Percentiles rank a stretch among this genome's conserved stretches.
Conservation (phyloP, 1,140 invertebrate genomes). For the Phocides pigmalion region DNA sequence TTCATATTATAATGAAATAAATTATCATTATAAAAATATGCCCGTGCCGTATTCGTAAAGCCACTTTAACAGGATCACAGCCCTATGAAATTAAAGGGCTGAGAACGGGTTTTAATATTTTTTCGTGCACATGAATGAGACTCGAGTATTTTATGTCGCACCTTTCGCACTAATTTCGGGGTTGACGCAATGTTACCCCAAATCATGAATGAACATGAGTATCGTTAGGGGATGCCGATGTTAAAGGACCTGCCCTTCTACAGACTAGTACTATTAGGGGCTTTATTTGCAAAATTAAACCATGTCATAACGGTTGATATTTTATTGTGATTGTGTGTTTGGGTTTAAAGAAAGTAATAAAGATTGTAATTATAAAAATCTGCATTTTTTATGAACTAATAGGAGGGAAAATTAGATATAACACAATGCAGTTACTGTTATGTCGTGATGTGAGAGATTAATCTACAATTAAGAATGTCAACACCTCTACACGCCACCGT, state of each 20-base stretch:
- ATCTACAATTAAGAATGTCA: too few species aligned
- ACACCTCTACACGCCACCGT: too few species aligned
- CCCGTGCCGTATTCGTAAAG: slow-evolving; percentile 31
- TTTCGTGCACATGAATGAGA: slow-evolving; percentile 34
- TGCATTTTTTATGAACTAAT: too few species aligned
- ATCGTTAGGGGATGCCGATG: slow-evolving; percentile 49
- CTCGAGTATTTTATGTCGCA: slow-evolving; percentile 43
- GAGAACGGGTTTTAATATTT: slow-evolving; percentile 39
- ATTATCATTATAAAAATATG: slow-evolving; percentile 11
- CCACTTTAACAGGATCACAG: slow-evolving; percentile 35
- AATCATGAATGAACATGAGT: slow-evolving; percentile 68
- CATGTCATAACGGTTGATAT: background rate
- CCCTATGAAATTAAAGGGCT: slow-evolving; percentile 31
- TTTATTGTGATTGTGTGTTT: background rate
- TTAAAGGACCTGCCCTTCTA: slow-evolving; percentile 40
- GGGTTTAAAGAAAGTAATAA: too few species aligned
- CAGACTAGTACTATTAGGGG: slow-evolving; percentile 8
- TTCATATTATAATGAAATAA: slow-evolving; percentile 24
- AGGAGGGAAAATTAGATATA: too few species aligned
- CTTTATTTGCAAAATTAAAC: slow-evolving; percentile 12
- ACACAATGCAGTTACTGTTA: too few species aligned
- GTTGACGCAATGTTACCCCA: slow-evolving; percentile 56
- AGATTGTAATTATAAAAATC: too few species aligned
- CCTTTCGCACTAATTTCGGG: slow-evolving; percentile 49
- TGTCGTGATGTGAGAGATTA: too few species aligned